Evolutionary conservation across 1,140 invertebrate genomes (phyloP).

Genomic region (Chironomus striatipennis): DNA sequence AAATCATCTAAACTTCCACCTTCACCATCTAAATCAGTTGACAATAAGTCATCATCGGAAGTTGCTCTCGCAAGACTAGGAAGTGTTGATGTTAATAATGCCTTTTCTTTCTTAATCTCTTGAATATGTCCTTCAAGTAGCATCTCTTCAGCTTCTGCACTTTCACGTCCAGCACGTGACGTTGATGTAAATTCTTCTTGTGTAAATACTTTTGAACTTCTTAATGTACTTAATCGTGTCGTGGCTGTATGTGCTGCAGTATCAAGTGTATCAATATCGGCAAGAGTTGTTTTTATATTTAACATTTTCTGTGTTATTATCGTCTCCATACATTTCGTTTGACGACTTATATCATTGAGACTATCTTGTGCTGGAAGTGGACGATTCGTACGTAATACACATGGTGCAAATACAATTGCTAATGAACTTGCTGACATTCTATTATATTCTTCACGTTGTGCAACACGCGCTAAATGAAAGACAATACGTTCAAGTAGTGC

Average conservation of each 20-base stretch:
- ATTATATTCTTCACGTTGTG: conserved; percentile 78
- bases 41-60: conserved; percentile 76
- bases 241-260: conserved; percentile 68
- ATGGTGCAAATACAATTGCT: conserved; percentile 92
- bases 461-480: conserved; percentile 86
- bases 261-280: conserved; percentile 83
- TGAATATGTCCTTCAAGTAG: conserved; percentile 62
- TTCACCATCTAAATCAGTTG: conserved; percentile 59
- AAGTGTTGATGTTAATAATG: conserved; percentile 66
- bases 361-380: conserved; percentile 82
- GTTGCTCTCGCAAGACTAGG: conserved; percentile 64
- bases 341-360: conserved; percentile 66
- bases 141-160: conserved; percentile 42
- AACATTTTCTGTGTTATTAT: conserved; percentile 66
- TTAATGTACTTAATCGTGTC: conserved; percentile 59
- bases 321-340: conserved; percentile 79
- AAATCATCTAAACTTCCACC: conserved; percentile 58
- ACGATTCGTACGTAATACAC: conserved; percentile 80
- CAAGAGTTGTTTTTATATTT: conserved; percentile 68
- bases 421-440: conserved; percentile 86
- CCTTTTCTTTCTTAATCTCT: conserved; percentile 71
- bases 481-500: conserved; percentile 86
- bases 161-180: conserved; percentile 26
- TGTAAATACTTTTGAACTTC: conserved; percentile 63
- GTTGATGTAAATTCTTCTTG: conserved; percentile 49